Evolutionary conservation across 2,797 vertebrate species (phyloP).

Genomic region (Rhabdomys pumilio): DNA sequence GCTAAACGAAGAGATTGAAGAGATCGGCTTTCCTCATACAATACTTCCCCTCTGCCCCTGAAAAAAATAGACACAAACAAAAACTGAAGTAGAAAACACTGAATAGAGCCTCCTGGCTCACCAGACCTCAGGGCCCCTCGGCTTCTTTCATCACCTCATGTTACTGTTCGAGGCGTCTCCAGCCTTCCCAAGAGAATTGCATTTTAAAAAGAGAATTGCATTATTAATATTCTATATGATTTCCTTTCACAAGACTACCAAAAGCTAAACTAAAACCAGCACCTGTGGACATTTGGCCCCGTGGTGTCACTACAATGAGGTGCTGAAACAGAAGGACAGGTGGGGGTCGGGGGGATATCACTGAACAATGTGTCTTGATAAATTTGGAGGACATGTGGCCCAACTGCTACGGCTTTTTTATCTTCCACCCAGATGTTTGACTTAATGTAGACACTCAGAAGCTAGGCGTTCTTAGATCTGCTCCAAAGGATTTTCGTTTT

Average conservation of each 20-base stretch:
- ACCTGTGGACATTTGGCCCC: background rate
- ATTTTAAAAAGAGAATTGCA: background rate
- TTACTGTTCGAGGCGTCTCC: background rate
- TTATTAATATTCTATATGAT: conserved; percentile 17
- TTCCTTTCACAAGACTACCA: conserved; percentile 30
- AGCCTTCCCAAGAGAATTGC: background rate
- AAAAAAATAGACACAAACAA: background rate
- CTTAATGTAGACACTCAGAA: conserved; percentile 11
- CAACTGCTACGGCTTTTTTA: background rate
- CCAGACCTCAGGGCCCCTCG: background rate
- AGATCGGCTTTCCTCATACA: background rate
- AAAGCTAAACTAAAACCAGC: conserved; percentile 44
- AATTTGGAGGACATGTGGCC: background rate
- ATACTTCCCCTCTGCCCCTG: background rate
- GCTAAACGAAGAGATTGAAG: background rate
- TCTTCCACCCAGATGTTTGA: conserved; percentile 60
- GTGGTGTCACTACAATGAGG: background rate
- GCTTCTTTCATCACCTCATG: background rate
- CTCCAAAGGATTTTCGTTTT: conserved; percentile 47
- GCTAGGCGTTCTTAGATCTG: conserved; percentile 30
- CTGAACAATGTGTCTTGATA: background rate
- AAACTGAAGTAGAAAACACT: background rate
- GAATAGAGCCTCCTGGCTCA: background rate
- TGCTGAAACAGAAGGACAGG: background rate
- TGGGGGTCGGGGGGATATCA: background rate